Evolutionary conservation across 2,888 invertebrate species (phyloP), one percentile per base, ranked within the genome.

Genomic region (Sinodicranocentrus sp.): DNA sequence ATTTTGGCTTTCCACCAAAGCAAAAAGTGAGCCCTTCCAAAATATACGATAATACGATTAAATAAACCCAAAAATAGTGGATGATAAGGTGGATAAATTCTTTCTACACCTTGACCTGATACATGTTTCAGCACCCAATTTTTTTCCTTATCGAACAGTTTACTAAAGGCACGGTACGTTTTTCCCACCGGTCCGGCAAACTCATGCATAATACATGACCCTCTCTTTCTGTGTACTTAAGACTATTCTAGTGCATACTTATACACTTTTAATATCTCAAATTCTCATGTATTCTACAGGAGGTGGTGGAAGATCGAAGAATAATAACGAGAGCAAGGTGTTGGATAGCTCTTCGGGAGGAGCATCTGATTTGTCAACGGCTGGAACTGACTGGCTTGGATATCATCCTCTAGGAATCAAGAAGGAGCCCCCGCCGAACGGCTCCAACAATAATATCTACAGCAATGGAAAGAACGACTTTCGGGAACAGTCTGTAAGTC

Each of bases 361-460:
- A 19, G 21, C 71, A 8, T 39, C 72, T 68, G 52, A 79, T 43
- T 57, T 73, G 59, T 73, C 80, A 44, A 67, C 80, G 13, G 84
- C 84, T 82, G 75, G 82, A 39, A 84, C 82, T 59, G 88, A 88
- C 73, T 96, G 96, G 96, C 95, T 95, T 3, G 95, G 95, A 84
- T 96, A 95, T 91, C 95, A 95, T 89, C 95, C 95, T 92, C 82
- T 88, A 19, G 89, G 88, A 26, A 84, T 89, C 43, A 89, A 89
- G 87, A 89, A 89, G 72, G 87, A 87, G 59, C 72, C 82, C 21
- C 77, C 67, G n/a, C 73, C 84, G n/a, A 77, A 79, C 25, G 78
- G 84, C 23, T 78, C 85, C 80, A 88, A 88, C 84, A 88, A 86
- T 72, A 87, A 85, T 52, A 68, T 84, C 57, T 88, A 88, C 83